Base-by-base conservation (phyloP, 2,888 invertebrate genomes). In the Catocala sponsa region DNA sequence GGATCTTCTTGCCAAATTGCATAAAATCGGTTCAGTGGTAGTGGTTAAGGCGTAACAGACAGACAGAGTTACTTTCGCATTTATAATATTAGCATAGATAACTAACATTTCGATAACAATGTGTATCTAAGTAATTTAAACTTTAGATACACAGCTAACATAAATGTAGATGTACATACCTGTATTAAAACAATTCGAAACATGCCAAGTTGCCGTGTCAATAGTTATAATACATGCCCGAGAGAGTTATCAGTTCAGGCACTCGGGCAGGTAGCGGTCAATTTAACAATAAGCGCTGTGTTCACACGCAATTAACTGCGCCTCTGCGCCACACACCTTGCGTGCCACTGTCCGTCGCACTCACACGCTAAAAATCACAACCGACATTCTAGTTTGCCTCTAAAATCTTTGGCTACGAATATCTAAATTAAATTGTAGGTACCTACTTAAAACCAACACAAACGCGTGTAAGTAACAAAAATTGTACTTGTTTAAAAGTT, bases 291-390 rank as follows among this genome's bases (percentile, higher is more conserved):
- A 80, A 78, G 74, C 74, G 68, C 72, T 73, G 74, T 81, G 80
- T 77, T 80, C 82, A 82, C 84, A 83, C 81, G 80, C 83, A 81
- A 85, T 85, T 82, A 85, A 79, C 70, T 65, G 69, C 67, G 68
- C 64, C 68, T 69, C 69, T 68, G 68, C 70, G 78, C 64, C 68
- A 60, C 68, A 72, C 72, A 64, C 70, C 70, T 80, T 69, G 81
- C 82, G 79, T 82, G 80, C 64, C 65, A 60, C 59, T 61, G 66
- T 53, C n/a, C 13, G 13, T 52, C 25, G 57, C 57, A n/a, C 50
- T 33, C 46, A 54, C 59, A 65, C 60, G 66, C 60, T 54, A 65
- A 77, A 77, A 74, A 78, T 78, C 79, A 76, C 66, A 70, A 68
- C 35, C 42, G 4, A 43, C 48, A 49, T 53, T 50, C 60, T 57